Base-by-base conservation (phyloP, 2,113 vertebrate species). In the Tyrannus savana region DNA sequence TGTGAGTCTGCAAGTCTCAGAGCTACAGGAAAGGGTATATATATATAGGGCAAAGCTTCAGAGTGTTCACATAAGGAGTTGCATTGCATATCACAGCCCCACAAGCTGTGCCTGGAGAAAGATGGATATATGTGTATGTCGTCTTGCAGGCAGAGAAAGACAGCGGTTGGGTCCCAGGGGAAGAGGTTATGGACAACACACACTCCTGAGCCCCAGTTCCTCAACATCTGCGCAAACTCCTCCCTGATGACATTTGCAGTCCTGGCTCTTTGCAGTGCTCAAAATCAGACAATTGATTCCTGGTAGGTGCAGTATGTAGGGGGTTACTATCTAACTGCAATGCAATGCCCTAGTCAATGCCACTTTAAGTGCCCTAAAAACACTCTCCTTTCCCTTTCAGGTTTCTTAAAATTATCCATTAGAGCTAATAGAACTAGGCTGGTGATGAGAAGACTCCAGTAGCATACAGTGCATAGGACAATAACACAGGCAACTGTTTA, bases 191-290 rank as follows among this genome's bases (percentile, higher is more conserved):
- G 28, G 37, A 42, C 13, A 76, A 12, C 44, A 14, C 12, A 44
- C 0, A 9, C 9, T 44, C 33, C 35, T 63, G 49, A 76, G 24
- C 12, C 11, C 42, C 37, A 68, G 58, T 13, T 89, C 42, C 2
- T 3, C 25, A 66, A 7, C 1, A 0, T 18, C 28, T 66, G 19
- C 0, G 0, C 22, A 73, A 12, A 6, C 18, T 80, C 25, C 18
- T 67, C 16, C 44, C 35, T 47, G 12, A 21, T 55, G 60, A 21
- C 0, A 1, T 14, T 27, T 53, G 31, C 0, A 2, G 46, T 69
- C 50, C 59, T 27, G 33, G 19, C 44, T 59, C 11, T 68, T 53
- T 4, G 3, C 7, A 16, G 24, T 10, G 19, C 46, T 49, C 46
- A 12, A 4, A 75, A 31, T 33, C 13, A 75, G 83, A n/a, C 25